phyloP scores from a whole-genome alignment of 2,888 invertebrate genomes.

The Nomada ferruginata region DNA sequence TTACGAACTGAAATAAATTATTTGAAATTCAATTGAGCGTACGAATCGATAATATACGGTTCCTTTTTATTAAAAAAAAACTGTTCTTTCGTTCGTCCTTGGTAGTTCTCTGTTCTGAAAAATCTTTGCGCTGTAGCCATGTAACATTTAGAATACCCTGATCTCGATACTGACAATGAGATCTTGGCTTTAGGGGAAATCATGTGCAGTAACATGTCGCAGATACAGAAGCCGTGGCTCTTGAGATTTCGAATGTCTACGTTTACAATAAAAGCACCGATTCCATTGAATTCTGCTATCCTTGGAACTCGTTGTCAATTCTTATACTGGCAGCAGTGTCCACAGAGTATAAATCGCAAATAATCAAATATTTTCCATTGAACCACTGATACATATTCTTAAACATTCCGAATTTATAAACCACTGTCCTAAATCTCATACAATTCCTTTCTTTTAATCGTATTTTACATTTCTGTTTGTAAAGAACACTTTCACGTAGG shows the following conservation, averaged over 20 bases:
- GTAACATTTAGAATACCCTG: too few species aligned
- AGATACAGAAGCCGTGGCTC: neutral
- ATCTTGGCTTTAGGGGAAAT: neutral
- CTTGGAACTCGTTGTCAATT: conserved; percentile 13
- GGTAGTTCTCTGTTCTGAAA: too few species aligned
- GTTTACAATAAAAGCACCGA: conserved; percentile 15
- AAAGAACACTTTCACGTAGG: too few species aligned
- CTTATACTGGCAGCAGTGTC: neutral
- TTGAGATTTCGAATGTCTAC: conserved; percentile 8
- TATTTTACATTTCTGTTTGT: too few species aligned
- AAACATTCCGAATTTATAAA: too few species aligned
- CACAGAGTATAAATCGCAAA: neutral
- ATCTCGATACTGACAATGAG: conserved; percentile 13
- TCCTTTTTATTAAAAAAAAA: too few species aligned
- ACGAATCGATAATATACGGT: neutral
- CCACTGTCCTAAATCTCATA: too few species aligned
- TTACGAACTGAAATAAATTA: neutral
- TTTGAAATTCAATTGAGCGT: neutral
- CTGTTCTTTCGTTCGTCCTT: too few species aligned
- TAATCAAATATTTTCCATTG: neutral
- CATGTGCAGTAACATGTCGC: neutral
- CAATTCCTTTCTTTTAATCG: too few species aligned
- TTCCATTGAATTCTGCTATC: neutral
- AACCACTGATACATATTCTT: too few species aligned
- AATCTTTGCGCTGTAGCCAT: too few species aligned